A percentile compares a stretch with the other conserved stretches of the same genome.
Evolutionary conservation across 2,113 vertebrate species (phyloP).

Genomic region (Amphilophus citrinellus): DNA sequence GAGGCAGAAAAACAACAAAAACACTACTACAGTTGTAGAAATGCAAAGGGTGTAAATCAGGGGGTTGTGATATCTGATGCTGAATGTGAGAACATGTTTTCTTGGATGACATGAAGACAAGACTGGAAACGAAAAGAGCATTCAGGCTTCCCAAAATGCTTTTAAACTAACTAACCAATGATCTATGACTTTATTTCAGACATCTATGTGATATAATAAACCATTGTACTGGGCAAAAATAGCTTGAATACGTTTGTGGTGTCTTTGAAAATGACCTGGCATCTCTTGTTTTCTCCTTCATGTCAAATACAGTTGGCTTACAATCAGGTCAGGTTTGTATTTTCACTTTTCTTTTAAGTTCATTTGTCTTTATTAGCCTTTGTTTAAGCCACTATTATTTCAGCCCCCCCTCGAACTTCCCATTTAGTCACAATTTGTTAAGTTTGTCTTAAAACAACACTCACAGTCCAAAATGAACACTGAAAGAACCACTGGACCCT

Average conservation of each 20-base stretch:
- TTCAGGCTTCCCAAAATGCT: background rate
- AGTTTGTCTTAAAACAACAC: background rate
- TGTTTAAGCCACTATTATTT: background rate
- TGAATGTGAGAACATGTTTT: background rate
- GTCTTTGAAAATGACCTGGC: slow-evolving; percentile 10
- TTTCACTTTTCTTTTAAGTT: background rate
- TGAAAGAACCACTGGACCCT: background rate
- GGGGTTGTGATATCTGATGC: background rate
- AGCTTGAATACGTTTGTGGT: slow-evolving; percentile 34
- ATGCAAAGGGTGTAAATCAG: slow-evolving; percentile 1
- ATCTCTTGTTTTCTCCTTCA: background rate
- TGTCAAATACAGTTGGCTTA: background rate
- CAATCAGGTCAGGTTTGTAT: background rate
- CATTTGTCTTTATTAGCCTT: background rate
- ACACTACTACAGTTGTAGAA: background rate
- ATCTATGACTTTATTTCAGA: background rate
- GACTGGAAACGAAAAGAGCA: background rate
- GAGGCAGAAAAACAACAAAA: slow-evolving; percentile 39
- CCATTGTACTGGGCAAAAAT: slow-evolving; percentile 4
- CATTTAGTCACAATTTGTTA: slow-evolving; percentile 1
- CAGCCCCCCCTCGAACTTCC: background rate
- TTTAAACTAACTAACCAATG: background rate
- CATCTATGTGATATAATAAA: background rate
- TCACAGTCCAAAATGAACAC: no score
- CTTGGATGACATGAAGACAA: background rate